Conservation (phyloP, 2,113 vertebrate genomes). For the Raphicerus campestris region DNA sequence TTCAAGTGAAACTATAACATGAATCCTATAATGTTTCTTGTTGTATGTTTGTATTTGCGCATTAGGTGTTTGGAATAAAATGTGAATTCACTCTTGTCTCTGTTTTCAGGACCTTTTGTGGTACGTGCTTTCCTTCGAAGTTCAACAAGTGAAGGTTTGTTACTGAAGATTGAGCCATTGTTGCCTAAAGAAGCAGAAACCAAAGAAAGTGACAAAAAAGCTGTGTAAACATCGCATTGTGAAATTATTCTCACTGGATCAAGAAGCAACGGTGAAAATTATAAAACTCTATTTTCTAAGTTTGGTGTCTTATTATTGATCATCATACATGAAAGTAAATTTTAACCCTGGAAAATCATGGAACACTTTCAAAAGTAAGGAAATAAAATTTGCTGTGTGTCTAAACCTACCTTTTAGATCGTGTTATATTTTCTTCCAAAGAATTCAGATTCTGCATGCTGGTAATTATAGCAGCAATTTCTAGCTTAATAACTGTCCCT, state of each 20-base stretch:
- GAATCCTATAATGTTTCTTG: neutral
- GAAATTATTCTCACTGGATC: constrained; percentile 4
- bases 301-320: constrained; percentile 33
- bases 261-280: constrained; percentile 24
- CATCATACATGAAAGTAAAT: constrained; percentile 24
- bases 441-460: neutral
- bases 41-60: neutral
- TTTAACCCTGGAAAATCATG: constrained; percentile 14
- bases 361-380: constrained; percentile 3
- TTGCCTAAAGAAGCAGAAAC: constrained; percentile 74
- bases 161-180: constrained; percentile 80
- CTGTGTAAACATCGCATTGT: neutral
- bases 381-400: constrained; percentile 28
- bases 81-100: neutral
- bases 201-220: neutral
- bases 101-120: constrained; percentile 86
- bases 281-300: constrained; percentile 28
- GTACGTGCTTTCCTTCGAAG: constrained; percentile 82
- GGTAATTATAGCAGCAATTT: neutral
- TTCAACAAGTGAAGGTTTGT: constrained; percentile 88
- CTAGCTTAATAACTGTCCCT: neutral
- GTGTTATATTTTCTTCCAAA: neutral
- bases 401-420: constrained; percentile 9
- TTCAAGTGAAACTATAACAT: neutral
- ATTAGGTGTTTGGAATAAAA: neutral